phyloP scores from a whole-genome alignment of 2,888 invertebrate genomes.

The Drosophila melanosoma region DNA sequence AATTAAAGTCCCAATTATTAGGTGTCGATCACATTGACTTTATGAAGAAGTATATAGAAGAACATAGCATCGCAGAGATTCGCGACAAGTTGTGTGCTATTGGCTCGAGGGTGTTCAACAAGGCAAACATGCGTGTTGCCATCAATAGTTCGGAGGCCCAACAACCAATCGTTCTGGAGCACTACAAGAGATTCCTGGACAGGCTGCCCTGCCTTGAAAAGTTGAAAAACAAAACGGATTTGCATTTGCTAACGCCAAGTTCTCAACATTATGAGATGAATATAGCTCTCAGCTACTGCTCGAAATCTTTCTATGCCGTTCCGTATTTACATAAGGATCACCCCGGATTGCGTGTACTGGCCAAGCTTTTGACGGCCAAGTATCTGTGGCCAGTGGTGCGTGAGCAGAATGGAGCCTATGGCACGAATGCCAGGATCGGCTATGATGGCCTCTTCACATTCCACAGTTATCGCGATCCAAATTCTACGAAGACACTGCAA shows the following conservation, averaged over 20 bases:
- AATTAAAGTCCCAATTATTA: conserved; percentile 90
- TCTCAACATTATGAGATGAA: conserved; percentile 93
- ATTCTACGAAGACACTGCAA: conserved; percentile 91
- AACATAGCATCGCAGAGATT: conserved; percentile 87
- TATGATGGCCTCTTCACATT: conserved; percentile 92
- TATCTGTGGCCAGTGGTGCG: conserved; percentile 93
- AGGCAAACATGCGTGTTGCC: conserved; percentile 88
- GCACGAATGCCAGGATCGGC: conserved; percentile 91
- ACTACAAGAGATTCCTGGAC: conserved; percentile 83
- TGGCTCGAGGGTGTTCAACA: conserved; percentile 88
- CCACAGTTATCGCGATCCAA: conserved; percentile 96
- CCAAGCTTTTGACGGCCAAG: conserved; percentile 91
- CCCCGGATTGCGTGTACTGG: conserved; percentile 90
- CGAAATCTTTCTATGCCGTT: conserved; percentile 91
- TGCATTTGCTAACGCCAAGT: conserved; percentile 86
- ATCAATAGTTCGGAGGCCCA: conserved; percentile 87
- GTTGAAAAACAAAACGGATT: conserved; percentile 61
- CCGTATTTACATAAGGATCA: conserved; percentile 92
- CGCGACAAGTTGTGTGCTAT: conserved; percentile 88
- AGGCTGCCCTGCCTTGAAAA: conserved; percentile 60
- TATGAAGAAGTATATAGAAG: conserved; percentile 91
- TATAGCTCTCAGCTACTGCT: conserved; percentile 94
- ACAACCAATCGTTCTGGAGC: conserved; percentile 80
- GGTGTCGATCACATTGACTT: conserved; percentile 92
- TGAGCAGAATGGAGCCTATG: conserved; percentile 97